phyloP scores from a whole-genome alignment of 1,140 invertebrate species.

The Onthophagus taurus region DNA sequence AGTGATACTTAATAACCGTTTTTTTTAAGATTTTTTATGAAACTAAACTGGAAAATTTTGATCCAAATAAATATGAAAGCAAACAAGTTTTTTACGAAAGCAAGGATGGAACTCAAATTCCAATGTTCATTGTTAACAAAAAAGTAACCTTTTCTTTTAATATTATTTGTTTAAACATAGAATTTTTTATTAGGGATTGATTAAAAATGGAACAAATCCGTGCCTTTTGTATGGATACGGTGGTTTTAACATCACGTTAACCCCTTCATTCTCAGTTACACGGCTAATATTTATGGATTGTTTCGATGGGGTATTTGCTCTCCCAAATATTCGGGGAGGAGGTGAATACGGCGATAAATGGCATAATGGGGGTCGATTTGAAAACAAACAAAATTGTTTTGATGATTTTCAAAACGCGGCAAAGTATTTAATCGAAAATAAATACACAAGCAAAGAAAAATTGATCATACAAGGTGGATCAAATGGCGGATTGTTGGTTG shows the following conservation, averaged over 20 bases:
- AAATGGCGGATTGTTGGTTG: slow-evolving; percentile 92
- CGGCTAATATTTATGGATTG: slow-evolving; percentile 84
- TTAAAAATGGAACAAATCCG: slow-evolving; percentile 60
- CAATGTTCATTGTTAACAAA: slow-evolving; percentile 85
- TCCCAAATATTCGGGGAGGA: slow-evolving; percentile 93
- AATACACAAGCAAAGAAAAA: slow-evolving; percentile 68
- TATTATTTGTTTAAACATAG: no score
- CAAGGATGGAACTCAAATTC: slow-evolving; percentile 92
- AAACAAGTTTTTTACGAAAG: slow-evolving; percentile 90
- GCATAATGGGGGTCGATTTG: slow-evolving; percentile 86
- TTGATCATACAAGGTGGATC: slow-evolving; percentile 89
- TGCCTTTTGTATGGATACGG: slow-evolving; percentile 95
- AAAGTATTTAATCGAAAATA: slow-evolving; percentile 76
- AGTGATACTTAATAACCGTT: no score
- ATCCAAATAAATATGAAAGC: slow-evolving; percentile 69
- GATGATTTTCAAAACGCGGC: slow-evolving; percentile 93
- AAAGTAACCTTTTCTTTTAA: no score
- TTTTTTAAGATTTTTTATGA: no score
- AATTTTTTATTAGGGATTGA: no score
- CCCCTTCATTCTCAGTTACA: slow-evolving; percentile 75
- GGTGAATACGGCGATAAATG: slow-evolving; percentile 96
- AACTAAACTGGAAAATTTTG: slow-evolving; percentile 76
- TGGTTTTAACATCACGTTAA: slow-evolving; percentile 89
- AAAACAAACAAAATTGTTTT: slow-evolving; percentile 96
- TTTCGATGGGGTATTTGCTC: slow-evolving; percentile 78